Conservation (phyloP, 2,888 invertebrate genomes). For the Chrysolina oricalcia region DNA sequence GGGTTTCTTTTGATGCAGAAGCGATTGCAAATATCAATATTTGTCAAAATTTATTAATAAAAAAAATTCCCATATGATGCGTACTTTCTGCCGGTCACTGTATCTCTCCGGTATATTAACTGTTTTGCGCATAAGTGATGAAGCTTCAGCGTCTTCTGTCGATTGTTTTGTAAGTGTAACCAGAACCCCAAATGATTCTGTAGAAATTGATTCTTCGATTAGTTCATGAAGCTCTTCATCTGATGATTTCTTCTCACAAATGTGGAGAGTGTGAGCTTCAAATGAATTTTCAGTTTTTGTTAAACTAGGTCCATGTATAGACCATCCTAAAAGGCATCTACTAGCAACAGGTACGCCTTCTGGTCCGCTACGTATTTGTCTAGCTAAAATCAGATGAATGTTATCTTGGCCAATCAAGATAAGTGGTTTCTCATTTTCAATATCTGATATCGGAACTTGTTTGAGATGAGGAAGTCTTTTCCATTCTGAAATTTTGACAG, state of each 20-base stretch:
- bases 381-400: not conserved
- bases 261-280: not conserved
- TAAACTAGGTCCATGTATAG: no score
- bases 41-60: no score
- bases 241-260: conserved; percentile 1
- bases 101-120: no score
- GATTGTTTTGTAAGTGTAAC: not conserved
- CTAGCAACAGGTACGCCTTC: no score
- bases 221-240: not conserved
- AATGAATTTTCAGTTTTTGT: not conserved
- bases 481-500: not conserved
- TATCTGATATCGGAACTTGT: not conserved
- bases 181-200: not conserved
- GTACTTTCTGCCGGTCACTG: no score
- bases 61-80: no score
- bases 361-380: not conserved
- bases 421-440: not conserved
- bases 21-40: no score
- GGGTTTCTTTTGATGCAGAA: no score
- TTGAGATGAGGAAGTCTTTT: not conserved
- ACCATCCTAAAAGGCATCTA: no score
- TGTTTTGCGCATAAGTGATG: no score
- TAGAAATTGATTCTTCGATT: no score
- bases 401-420: not conserved
- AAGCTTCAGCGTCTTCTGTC: no score